Base-by-base conservation (phyloP, 2,113 vertebrate species). In the Heterocephalus glaber region DNA sequence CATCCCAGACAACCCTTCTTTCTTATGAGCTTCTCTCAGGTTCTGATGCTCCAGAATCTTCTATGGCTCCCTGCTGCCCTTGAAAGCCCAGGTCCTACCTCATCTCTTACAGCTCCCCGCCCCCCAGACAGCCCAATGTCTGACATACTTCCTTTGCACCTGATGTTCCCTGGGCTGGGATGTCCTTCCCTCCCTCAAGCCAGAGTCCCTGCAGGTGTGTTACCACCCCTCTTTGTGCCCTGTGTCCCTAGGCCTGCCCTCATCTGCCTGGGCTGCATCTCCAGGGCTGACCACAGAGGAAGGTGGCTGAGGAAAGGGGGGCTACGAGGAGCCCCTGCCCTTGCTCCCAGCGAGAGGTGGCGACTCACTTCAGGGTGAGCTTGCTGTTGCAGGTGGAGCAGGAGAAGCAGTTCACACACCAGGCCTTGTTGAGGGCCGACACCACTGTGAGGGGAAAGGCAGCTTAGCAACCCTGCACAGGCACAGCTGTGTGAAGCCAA, bases 351-450 rank as follows among this genome's bases (percentile, higher is more conserved):
- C 35, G 35, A 30, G 41, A 13, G 24, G 17, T 5, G 35, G 38
- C 7, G 2, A 97, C 99, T 99, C 99, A 99, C 99, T 99, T 99
- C 93, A 99, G 98, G 14, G 99, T 99, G 92, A 99, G 99, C 97
- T 99, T 99, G 98, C 99, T 98, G 95, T 99, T 99, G 98, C 99
- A 99, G 96, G 99, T 99, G 68, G 99, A 99, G 95, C 99, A 99
- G 97, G 99, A 98, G 86, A 99, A 99, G 97, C 99, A 99, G 98
- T 98, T 99, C 97, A 99, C 99, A 98, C 99, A 99, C 99, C 99
- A 99, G 74, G 99, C 99, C 98, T 99, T 99, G 98, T 99, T 99
- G 91, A 99, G 98, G 88, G 99, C 99, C 5, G 99, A 99, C 95
- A 99, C 99, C 98, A 99, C 99, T 99, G 97, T 58, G 88, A 93